Conservation (phyloP, 1,140 invertebrate species). For the Drosophila santomea region DNA sequence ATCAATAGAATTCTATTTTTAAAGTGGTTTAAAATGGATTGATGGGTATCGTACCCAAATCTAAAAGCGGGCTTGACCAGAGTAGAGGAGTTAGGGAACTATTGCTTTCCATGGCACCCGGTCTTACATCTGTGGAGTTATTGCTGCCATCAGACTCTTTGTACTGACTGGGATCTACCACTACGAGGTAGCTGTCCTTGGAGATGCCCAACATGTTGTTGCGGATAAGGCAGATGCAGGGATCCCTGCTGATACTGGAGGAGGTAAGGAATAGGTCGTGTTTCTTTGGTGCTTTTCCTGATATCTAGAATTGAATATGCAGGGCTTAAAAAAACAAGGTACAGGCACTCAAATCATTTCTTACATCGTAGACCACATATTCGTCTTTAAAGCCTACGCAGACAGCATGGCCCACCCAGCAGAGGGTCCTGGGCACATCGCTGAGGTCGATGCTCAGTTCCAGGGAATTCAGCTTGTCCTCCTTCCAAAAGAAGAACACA, state of each 20-base stretch:
- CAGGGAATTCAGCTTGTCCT: slow-evolving; percentile 91
- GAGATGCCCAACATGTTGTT: slow-evolving; percentile 71
- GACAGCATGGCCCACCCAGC: slow-evolving; percentile 94
- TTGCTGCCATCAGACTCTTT: slow-evolving; percentile 36
- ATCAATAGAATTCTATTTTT: neutral
- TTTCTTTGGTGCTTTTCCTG: slow-evolving; percentile 60
- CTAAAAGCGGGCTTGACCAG: slow-evolving; percentile 70
- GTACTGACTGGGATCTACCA: slow-evolving; percentile 71
- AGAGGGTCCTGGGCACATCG: slow-evolving; percentile 93
- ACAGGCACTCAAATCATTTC: slow-evolving; percentile 23
- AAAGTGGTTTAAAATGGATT: neutral
- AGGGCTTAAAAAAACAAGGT: neutral
- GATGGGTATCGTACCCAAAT: slow-evolving; percentile 45
- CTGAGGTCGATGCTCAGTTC: slow-evolving; percentile 91
- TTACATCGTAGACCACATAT: slow-evolving; percentile 92
- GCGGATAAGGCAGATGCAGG: slow-evolving; percentile 89
- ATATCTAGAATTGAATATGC: slow-evolving; percentile 47
- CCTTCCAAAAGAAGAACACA: slow-evolving; percentile 96
- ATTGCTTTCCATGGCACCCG: slow-evolving; percentile 47
- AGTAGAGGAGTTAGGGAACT: slow-evolving; percentile 51
- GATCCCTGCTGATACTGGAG: slow-evolving; percentile 91
- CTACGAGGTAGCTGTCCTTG: slow-evolving; percentile 75
- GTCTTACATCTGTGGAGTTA: slow-evolving; percentile 18
- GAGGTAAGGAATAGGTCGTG: slow-evolving; percentile 92
- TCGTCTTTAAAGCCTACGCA: slow-evolving; percentile 94